Evolutionary conservation across 2,888 invertebrate genomes (phyloP).

Genomic region (Synergus itoensis): DNA sequence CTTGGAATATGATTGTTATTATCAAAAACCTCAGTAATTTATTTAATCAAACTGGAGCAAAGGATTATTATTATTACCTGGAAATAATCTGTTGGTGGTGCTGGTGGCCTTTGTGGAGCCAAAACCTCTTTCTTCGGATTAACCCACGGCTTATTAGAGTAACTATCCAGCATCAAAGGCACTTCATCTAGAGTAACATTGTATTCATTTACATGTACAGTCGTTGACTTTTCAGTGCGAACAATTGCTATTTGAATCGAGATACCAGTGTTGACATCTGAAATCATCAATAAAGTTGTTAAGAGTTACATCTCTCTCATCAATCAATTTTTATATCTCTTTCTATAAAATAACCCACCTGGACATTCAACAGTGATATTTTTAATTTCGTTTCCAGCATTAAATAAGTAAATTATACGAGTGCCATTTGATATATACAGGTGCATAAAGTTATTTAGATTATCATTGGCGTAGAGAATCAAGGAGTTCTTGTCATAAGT

Average conservation of each 20-base stretch:
- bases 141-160: conserved; percentile 92
- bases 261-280: conserved; percentile 87
- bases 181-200: conserved; percentile 86
- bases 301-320: neutral
- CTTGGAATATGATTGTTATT: conserved; percentile 83
- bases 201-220: conserved; percentile 89
- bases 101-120: conserved; percentile 92
- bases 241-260: conserved; percentile 94
- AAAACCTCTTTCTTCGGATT: conserved; percentile 92
- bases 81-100: conserved; percentile 93
- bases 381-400: conserved; percentile 88
- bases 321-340: neutral
- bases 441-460: conserved; percentile 95
- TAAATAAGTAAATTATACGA: conserved; percentile 91
- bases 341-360: conserved; percentile 65
- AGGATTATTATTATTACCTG: conserved; percentile 87
- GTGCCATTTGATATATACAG: conserved; percentile 89
- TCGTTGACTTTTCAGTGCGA: conserved; percentile 85
- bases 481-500: conserved; percentile 91
- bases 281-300: conserved; percentile 45
- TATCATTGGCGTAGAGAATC: conserved; percentile 94
- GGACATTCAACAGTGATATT: conserved; percentile 88
- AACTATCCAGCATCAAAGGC: conserved; percentile 85
- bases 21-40: conserved; percentile 81
- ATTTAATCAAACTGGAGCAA: conserved; percentile 73